Evolutionary conservation across 2,888 invertebrate species (phyloP), one percentile per base, ranked within the genome.

Genomic region (Azorinus chamasolen): DNA sequence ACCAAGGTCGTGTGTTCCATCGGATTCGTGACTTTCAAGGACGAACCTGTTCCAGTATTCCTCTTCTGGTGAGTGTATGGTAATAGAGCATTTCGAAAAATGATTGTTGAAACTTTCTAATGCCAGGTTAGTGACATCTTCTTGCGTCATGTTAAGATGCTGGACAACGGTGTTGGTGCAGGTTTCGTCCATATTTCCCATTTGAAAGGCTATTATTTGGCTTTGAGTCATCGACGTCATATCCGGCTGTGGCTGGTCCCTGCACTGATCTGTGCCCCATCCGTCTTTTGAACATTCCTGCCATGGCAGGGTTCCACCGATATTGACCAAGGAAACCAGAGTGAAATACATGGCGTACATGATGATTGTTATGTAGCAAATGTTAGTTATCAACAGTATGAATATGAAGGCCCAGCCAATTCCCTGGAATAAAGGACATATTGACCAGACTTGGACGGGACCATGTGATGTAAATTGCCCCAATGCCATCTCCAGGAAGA

Each of bases 401-500:
- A 71, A 55, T n/a, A 59, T 25, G 18, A 71, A 66, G 2, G 64
- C 76, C 61, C 65, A 71, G 10, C 76, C 76, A 3, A 76, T 53
- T 22, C 75, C 75, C 37, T 53, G 55, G 20, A 75, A 43, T 39
- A 75, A 46, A 3, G 75, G 75, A n/a, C 48, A 39, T 14, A 75
- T 51, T 14, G 46, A 43, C 75, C 75, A 75, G 4, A 69, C 10
- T 2, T 57, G 54, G 14, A 69, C 50, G 14, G 64, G 48, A 18
- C 75, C 75, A 22, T 59, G 32, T 1, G 75, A 75, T 18, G 59
- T 45, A 41, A 75, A 64, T 25, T 75, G 75, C 16, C 75, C 75
- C 10, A 75, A 43, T 18, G 41, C 24, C 18, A 64, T 45, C 32
- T 75, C 75, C n/a, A 75, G 32, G 48, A 75, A 75, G 37, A 70